These are phyloP conservation scores for Damaliscus lunatus DNA, from an alignment of 2,113 vertebrate species.

Conservation along the genomic window DNA sequence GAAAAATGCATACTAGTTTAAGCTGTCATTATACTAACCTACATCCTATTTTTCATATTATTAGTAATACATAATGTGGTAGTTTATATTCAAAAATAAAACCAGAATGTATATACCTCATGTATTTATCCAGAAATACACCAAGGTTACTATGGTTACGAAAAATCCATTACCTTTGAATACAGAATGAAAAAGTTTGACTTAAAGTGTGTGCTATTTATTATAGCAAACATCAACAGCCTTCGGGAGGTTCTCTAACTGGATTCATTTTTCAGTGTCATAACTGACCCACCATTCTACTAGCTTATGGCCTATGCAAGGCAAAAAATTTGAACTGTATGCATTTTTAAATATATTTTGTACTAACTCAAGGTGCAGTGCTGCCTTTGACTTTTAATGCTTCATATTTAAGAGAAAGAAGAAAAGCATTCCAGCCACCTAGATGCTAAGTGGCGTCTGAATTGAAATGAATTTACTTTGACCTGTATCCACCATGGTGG, in stretches of 20 bases:
- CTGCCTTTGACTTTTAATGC: conserved; percentile 76
- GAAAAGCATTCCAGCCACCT: conserved; percentile 31
- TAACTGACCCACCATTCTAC: conserved; percentile 83
- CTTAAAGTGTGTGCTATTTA: conserved; percentile 89
- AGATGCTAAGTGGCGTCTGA: neutral
- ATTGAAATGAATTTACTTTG: conserved; percentile 54
- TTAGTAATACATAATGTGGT: conserved; percentile 89
- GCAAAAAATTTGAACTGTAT: conserved; percentile 84
- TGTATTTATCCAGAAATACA: conserved; percentile 89
- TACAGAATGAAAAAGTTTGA: conserved; percentile 91
- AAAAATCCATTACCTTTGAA: conserved; percentile 91
- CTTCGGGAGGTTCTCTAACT: conserved; percentile 87
- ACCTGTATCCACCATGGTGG: neutral
- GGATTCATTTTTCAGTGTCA: conserved; percentile 90
- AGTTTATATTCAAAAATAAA: conserved; percentile 91
- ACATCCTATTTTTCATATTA: conserved; percentile 88
- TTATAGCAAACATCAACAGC: conserved; percentile 88
- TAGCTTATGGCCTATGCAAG: conserved; percentile 80
- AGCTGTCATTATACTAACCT: conserved; percentile 87
- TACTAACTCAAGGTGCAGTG: conserved; percentile 80
- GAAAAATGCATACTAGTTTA: conserved; percentile 86
- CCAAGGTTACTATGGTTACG: conserved; percentile 89
- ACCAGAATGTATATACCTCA: conserved; percentile 86
- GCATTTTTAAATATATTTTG: conserved; percentile 85
- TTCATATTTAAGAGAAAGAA: conserved; percentile 70